Base-by-base conservation (phyloP, 37 sponge, comb jelly and placozoan genomes). In the Eunapius fragilis region DNA sequence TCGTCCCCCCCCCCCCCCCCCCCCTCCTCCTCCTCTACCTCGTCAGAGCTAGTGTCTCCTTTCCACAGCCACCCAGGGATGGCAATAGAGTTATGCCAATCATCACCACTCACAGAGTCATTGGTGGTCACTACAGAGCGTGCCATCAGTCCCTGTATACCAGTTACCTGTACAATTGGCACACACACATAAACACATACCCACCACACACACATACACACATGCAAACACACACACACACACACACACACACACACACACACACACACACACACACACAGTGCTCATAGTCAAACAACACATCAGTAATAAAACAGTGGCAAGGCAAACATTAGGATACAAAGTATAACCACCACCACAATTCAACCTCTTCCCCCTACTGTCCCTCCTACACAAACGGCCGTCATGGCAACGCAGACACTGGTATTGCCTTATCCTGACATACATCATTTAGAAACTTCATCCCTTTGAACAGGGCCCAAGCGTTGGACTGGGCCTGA, bases 11-110 rank as follows among this genome's bases (percentile, higher is more conserved):
- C 0, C 24, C 37, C 45, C 47, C 9, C 47, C 4, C n/a, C n/a
- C n/a, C n/a, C n/a, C n/a, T n/a, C n/a, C n/a, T n/a, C n/a, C n/a
- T n/a, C n/a, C 58, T 2, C 58, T n/a, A 94, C 94, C 84, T 91
- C 91, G 74, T 91, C 91, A 31, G 95, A 91, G 81, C 91, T 88
- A n/a, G 95, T 91, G 84, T 91, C 95, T 74, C 95, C 95, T 69
- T 88, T 91, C 95, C 95, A 94, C 38, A 70, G 70, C 95, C 95
- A 94, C 47, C 83, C 91, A 13, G 86, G 89, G 3, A 71, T 22
- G 1, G 78, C 38, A 37, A 77, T 69, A 13, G 91, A 91, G 76
- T 84, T 81, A 78, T 94, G 87, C 95, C 95, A 94, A 0, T 80
- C 81, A 32, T 31, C 80, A 12, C 77, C 86, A 12, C 74, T 28